Conservation (phyloP, 2,888 invertebrate species). For the Anodontia alba region DNA sequence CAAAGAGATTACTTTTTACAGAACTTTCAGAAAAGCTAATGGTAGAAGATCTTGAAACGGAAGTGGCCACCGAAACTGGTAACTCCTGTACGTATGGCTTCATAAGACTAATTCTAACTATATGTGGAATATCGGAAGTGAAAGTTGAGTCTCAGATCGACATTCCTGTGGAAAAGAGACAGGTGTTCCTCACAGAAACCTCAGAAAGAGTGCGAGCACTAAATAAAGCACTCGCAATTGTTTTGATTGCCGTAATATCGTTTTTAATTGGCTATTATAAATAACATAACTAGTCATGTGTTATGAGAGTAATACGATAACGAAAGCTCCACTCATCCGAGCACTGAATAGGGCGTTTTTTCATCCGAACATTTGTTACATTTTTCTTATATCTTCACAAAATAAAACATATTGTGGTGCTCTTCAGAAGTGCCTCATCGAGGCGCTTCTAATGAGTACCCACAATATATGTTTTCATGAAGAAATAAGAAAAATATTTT, state of each 20-base stretch:
- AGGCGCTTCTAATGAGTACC: too few species aligned
- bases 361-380: too few species aligned
- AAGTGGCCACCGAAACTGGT: neutral
- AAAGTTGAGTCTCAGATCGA: slow-evolving; percentile 12
- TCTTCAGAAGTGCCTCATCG: too few species aligned
- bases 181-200: slow-evolving; percentile 24
- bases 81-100: neutral
- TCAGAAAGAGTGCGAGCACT: slow-evolving; percentile 10
- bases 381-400: too few species aligned
- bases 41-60: slow-evolving; percentile 6
- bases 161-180: slow-evolving; percentile 22
- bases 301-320: too few species aligned
- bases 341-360: too few species aligned
- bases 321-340: too few species aligned
- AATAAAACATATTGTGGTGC: too few species aligned
- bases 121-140: neutral
- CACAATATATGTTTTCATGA: too few species aligned
- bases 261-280: slow-evolving; percentile 38
- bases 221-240: slow-evolving; percentile 25
- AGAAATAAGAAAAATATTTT: too few species aligned
- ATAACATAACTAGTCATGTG: neutral
- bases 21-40: neutral
- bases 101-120: neutral
- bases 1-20: too few species aligned
- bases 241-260: slow-evolving; percentile 25